Evolutionary conservation across 1,140 invertebrate genomes (phyloP), one percentile per base, ranked within the genome.

Genomic region (Bombus huntii): DNA sequence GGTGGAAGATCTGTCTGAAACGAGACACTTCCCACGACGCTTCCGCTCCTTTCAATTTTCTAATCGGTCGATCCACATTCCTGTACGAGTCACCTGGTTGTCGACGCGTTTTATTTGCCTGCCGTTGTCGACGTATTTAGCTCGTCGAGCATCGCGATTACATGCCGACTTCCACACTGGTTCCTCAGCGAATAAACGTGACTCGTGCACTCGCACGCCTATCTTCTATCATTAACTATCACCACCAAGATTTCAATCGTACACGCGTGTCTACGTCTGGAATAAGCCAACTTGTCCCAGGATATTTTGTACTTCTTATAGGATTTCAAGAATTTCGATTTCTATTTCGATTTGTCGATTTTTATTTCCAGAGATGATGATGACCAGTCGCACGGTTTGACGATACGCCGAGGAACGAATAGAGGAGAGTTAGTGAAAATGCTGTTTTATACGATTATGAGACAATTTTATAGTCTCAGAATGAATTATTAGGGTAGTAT

Each of bases 201-300:
- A 57, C 44, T 71, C 66, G 47, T 59, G 4, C 53, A 13, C 22
- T n/a, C 37, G 18, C 25, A 28, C 22, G 78, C 28, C 25, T n/a
- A 53, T 47, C 34, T 37, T 74, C 57, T 59, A 82, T 82, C 70
- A 82, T 82, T 82, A 82, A 82, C 74, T 82, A 74, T 59, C 37
- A 25, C 39, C 3, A 12, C 0, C n/a, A 12, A 53, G 70, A 82
- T 74, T 82, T 74, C 80, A 62, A 73, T 81, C 80, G 18, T 53
- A 81, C 57, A 18, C 53, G 31, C 39, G 53, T 34, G 22, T 72
- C n/a, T 34, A n/a, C 47, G 39, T 53, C 47, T 53, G 6, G 18
- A 53, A 22, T 8, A 8, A 66, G 31, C 37, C 8, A 57, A 13
- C 28, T 6, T 42, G 79, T 70, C 44, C 3, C n/a, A 28, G 15